Conservation (phyloP, 1,140 invertebrate species). For the Lasioglossum albipes region DNA sequence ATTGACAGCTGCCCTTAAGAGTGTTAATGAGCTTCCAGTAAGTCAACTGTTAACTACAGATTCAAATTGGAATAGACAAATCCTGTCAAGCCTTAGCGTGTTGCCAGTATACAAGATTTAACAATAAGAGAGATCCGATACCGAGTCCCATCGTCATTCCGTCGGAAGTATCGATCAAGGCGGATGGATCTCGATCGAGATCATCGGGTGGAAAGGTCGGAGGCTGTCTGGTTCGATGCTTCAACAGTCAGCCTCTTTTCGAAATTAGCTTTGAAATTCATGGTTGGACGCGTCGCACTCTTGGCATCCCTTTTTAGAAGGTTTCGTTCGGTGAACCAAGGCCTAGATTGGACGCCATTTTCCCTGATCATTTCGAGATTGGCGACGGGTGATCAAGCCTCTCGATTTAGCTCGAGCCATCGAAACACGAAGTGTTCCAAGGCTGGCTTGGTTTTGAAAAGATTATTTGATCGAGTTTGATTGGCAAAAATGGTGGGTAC, state of each 20-base stretch:
- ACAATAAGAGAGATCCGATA: neutral
- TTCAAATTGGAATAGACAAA: too few species aligned
- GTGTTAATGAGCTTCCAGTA: too few species aligned
- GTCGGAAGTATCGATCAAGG: constrained; percentile 5
- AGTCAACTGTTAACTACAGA: too few species aligned
- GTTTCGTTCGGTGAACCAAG: neutral
- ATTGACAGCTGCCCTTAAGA: too few species aligned
- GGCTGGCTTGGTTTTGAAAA: too few species aligned
- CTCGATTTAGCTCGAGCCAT: too few species aligned
- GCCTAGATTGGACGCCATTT: neutral
- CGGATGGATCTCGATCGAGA: constrained; percentile 24
- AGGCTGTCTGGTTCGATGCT: constrained; percentile 1
- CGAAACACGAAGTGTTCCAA: too few species aligned
- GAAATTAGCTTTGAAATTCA: neutral
- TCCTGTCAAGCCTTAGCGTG: too few species aligned
- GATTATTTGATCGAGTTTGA: too few species aligned
- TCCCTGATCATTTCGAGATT: neutral
- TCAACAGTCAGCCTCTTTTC: constrained; percentile 10
- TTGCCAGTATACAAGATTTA: too few species aligned
- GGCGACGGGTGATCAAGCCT: too few species aligned
- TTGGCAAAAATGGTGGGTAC: too few species aligned
- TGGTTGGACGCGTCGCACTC: neutral
- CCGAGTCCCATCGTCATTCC: neutral
- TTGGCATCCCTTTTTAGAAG: neutral
- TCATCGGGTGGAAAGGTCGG: constrained; percentile 13